Conservation (phyloP, 64 coral and sea anemone species). For the Montipora efflorescens region DNA sequence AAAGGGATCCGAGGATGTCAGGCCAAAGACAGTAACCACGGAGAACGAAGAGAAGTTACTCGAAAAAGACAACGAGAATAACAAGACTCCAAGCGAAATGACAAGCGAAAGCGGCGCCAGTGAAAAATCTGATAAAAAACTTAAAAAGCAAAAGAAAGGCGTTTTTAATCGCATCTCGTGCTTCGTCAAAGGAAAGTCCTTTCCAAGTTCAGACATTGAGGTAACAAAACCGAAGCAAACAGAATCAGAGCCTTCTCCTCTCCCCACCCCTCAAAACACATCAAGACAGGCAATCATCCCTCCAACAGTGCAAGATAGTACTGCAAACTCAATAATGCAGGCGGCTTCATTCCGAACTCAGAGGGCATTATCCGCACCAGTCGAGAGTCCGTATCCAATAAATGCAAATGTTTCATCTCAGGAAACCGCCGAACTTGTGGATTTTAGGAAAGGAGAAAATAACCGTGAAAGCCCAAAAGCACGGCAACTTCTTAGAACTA, state of each 20-base stretch:
- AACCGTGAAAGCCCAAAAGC: background rate
- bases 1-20: background rate
- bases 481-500: slow-evolving; percentile 54
- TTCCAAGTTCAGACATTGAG: slow-evolving; percentile 9
- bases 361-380: slow-evolving; percentile 3
- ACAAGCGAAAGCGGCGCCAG: slow-evolving; percentile 31
- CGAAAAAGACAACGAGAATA: background rate
- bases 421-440: background rate
- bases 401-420: background rate
- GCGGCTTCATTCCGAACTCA: background rate
- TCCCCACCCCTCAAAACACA: background rate
- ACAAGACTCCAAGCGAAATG: slow-evolving; percentile 4
- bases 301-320: background rate
- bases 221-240: background rate
- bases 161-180: slow-evolving; percentile 71
- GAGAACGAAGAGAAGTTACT: slow-evolving; percentile 17
- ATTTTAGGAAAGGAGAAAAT: background rate
- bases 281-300: background rate
- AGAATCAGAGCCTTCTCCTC: background rate
- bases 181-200: slow-evolving; percentile 77
- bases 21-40: background rate
- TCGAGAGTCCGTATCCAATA: background rate
- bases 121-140: slow-evolving; percentile 26
- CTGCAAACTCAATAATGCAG: background rate
- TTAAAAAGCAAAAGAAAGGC: slow-evolving; percentile 71